Evolutionary conservation across 2,113 vertebrate genomes (phyloP), one percentile per base, ranked within the genome.

Genomic region (Gobio gobio): DNA sequence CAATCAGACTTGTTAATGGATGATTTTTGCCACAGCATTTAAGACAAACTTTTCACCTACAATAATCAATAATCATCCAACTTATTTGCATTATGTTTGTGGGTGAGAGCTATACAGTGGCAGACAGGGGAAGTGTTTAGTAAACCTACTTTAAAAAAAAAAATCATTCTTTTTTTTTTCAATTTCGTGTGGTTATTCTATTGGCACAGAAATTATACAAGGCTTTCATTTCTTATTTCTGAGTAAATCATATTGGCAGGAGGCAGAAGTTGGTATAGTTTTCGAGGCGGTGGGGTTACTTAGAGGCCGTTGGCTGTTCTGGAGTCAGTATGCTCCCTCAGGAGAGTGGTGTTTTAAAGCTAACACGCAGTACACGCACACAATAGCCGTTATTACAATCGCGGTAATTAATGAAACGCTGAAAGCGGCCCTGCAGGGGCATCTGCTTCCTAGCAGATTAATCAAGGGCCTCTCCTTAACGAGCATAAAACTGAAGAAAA

Each of bases 391-490:
- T 94, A 93, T 93, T 93, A 93, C 92, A 91, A 89, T 89, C 86
- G 83, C 83, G 91, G 93, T 94, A 95, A 95, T 95, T 94, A 95
- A 94, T 93, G 94, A 88, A 89, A 88, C 73, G 87, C 90, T 89
- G 85, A 90, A 89, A 89, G 90, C 87, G 63, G 87, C 88, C 87
- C 90, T 89, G 89, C 88, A 88, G 90, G 89, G 90, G 90, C 83
- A 84, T 88, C 87, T 84, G 85, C 82, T 89, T 83, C 88, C 83
- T 86, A 79, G 79, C 89, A 90, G 90, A 91, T 91, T 91, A 90
- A 90, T 90, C 87, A 90, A 90, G 89, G 85, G 86, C 82, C 85
- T 84, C 89, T 87, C 77, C 77, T 91, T 90, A 91, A 91, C 87
- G 73, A 91, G 87, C 66, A 81, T 70, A 83, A 88, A 85, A 82